Conservation (phyloP, 2,888 invertebrate genomes). For the Tetrapedia diversipes region DNA sequence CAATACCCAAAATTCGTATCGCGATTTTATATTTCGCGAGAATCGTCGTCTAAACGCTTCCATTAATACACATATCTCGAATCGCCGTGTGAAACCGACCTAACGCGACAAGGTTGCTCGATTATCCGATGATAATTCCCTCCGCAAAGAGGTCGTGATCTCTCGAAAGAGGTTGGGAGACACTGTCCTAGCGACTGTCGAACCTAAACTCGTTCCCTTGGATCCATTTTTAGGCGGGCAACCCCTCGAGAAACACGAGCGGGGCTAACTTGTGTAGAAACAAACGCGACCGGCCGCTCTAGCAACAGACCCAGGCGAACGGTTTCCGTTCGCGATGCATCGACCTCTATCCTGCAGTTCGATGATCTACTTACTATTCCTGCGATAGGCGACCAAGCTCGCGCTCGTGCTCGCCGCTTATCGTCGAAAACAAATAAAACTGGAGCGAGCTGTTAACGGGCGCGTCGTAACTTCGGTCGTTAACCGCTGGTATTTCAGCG, state of each 20-base stretch:
- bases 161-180: no score
- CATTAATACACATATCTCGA: no score
- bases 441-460: slow-evolving; percentile 33
- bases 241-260: neutral
- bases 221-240: slow-evolving; percentile 46
- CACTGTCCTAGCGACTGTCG: neutral
- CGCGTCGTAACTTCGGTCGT: neutral
- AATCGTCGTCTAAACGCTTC: no score
- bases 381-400: slow-evolving; percentile 29
- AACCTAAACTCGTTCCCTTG: neutral
- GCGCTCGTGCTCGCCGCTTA: slow-evolving; percentile 35
- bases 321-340: slow-evolving; percentile 35
- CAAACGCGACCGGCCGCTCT: neutral
- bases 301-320: slow-evolving; percentile 17
- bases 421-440: slow-evolving; percentile 39
- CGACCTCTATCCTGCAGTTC: slow-evolving; percentile 54
- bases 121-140: no score
- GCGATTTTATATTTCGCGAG: no score
- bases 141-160: no score
- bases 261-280: slow-evolving; percentile 1
- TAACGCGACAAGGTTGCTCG: no score
- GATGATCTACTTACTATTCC: slow-evolving; percentile 66
- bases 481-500: neutral
- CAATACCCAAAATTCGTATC: no score
- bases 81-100: no score